Conservation (phyloP, 2,888 invertebrate species). For the Agrotis segetum region DNA sequence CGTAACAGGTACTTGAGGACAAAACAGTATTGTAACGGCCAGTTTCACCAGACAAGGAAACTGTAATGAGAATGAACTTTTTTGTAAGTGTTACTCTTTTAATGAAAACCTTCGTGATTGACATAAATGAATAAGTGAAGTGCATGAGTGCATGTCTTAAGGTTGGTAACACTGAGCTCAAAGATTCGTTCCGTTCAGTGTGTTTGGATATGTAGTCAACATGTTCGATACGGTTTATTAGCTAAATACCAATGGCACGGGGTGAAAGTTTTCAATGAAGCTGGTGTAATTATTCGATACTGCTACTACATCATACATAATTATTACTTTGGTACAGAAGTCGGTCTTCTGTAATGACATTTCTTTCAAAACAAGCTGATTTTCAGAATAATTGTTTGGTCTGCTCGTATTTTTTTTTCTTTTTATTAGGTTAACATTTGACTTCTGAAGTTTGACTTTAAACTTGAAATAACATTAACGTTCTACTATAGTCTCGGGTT, state of each 20-base stretch:
- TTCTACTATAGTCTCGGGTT: background rate
- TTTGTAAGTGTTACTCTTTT: slow-evolving; percentile 6
- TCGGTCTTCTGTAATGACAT: too few relatives aligned
- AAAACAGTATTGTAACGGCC: background rate
- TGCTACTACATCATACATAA: too few relatives aligned
- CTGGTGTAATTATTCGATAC: background rate
- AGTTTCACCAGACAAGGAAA: background rate
- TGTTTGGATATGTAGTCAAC: slow-evolving; percentile 45
- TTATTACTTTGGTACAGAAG: too few relatives aligned
- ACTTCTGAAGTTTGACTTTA: too few relatives aligned
- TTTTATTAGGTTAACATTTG: too few relatives aligned
- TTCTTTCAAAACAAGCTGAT: too few relatives aligned
- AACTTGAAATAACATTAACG: background rate
- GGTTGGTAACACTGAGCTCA: slow-evolving; percentile 3
- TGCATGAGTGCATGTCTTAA: background rate
- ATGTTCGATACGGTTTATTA: slow-evolving; percentile 38
- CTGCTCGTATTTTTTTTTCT: too few relatives aligned
- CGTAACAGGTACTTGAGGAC: background rate
- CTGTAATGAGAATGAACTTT: background rate
- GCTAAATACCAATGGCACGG: slow-evolving; percentile 2
- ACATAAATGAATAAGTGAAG: slow-evolving; percentile 29
- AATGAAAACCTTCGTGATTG: slow-evolving; percentile 27
- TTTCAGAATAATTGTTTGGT: too few relatives aligned
- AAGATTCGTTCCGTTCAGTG: slow-evolving; percentile 41
- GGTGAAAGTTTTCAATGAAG: slow-evolving; percentile 7